Evolutionary conservation across 1,140 invertebrate species (phyloP).

Genomic region (Drosophila arizonae): DNA sequence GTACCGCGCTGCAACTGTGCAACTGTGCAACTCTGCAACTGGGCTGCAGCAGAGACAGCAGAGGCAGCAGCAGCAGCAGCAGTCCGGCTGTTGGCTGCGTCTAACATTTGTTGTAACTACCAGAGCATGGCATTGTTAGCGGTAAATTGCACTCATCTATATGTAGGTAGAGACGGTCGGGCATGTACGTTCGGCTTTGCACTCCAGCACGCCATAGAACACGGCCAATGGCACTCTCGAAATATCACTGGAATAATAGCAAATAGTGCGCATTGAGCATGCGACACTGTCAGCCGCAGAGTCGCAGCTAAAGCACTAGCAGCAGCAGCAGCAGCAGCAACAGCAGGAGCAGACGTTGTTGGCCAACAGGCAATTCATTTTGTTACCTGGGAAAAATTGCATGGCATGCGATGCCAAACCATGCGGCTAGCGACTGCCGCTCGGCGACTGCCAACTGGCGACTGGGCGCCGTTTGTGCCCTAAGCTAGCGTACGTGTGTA

Average conservation of each 20-base stretch:
- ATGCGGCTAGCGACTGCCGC: slow-evolving; percentile 22
- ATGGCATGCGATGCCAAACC: slow-evolving; percentile 61
- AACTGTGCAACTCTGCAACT: slow-evolving; percentile 5
- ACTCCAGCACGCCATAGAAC: slow-evolving; percentile 7
- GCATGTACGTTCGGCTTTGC: slow-evolving; percentile 56
- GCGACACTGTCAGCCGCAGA: slow-evolving; percentile 73
- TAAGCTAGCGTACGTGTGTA: slow-evolving; percentile 74
- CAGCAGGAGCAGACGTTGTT: slow-evolving; percentile 30
- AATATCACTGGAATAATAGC: slow-evolving; percentile 80
- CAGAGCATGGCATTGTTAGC: slow-evolving; percentile 78
- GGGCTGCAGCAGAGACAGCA: slow-evolving; percentile 10
- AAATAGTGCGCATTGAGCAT: slow-evolving; percentile 79
- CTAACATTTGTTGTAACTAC: slow-evolving; percentile 81
- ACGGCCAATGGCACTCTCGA: slow-evolving; percentile 59
- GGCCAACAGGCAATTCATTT: slow-evolving; percentile 74
- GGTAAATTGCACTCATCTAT: slow-evolving; percentile 81
- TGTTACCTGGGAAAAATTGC: slow-evolving; percentile 78
- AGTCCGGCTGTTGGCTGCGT: slow-evolving; percentile 65
- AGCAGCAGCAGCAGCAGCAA: slow-evolving; percentile 57
- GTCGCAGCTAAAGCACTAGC: background rate
- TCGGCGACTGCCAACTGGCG: slow-evolving; percentile 12
- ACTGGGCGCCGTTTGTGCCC: slow-evolving; percentile 26
- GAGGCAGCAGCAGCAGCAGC: background rate
- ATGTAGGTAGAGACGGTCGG: slow-evolving; percentile 4
- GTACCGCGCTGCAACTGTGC: slow-evolving; percentile 29